phyloP scores from a whole-genome alignment of 2,888 invertebrate species.

The Rhaphigaster nebulosa region DNA sequence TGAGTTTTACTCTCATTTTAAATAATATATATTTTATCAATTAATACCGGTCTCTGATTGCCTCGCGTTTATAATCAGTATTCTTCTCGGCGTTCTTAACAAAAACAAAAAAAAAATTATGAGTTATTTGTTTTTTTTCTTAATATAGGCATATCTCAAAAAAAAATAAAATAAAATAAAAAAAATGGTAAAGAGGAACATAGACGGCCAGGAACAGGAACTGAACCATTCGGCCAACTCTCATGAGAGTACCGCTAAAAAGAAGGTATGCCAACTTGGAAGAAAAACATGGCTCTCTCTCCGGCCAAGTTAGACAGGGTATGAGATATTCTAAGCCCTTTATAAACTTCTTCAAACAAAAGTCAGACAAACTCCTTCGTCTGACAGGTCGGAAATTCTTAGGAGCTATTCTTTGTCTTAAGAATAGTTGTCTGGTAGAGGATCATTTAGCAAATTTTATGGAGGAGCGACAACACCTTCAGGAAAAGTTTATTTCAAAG shows the following conservation, averaged over 20 bases:
- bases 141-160: not conserved
- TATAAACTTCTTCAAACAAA: conserved; percentile 32
- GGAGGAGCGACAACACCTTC: not conserved
- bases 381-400: not conserved
- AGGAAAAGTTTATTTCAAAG: not conserved
- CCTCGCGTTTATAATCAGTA: too few species aligned
- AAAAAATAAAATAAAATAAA: too few species aligned
- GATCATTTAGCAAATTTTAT: not conserved
- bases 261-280: conserved; percentile 4
- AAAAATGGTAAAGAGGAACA: not conserved
- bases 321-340: conserved; percentile 28
- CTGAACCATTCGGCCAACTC: not conserved
- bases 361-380: conserved; percentile 9
- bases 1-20: too few species aligned
- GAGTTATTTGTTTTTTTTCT: not conserved
- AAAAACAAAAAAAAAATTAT: too few species aligned
- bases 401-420: conserved; percentile 2
- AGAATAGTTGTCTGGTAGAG: not conserved
- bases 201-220: not conserved
- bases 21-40: too few species aligned
- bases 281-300: conserved; percentile 18
- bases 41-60: too few species aligned
- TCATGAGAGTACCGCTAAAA: not conserved
- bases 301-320: not conserved
- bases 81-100: too few species aligned